Base-by-base conservation (phyloP, 2,888 invertebrate species). In the Prosopocoilus inquinatus region DNA sequence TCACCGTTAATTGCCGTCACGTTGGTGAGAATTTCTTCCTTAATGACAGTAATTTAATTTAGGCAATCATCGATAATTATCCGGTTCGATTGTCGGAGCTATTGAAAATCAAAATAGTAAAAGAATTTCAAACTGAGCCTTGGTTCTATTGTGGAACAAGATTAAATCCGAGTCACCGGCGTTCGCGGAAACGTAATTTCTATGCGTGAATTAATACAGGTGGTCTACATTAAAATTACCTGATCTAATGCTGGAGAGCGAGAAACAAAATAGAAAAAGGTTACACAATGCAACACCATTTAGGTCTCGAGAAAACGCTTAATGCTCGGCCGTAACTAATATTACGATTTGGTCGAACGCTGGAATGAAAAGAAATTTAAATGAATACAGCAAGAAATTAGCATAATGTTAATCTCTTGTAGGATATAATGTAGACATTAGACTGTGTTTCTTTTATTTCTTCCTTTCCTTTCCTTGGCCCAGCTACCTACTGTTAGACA, bases 381-480 rank as follows among this genome's bases (percentile, higher is more conserved):
- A 41, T 52, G 46, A 49, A 57, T 52, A 53, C 20, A 7, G 48
- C 45, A 45, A 38, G 44, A 47, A 57, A 57, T 54, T 53, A 54
- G 34, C 51, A 54, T 54, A 58, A 54, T 58, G 54, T 48, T 56
- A 56, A 56, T 56, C 38, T 49, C 48, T 43, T 57, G 47, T 58
- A 52, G 59, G 59, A 62, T 61, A 63, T 64, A 64, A 66, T 64
- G 64, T 64, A 64, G 64, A 64, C 64, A 64, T 66, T 64, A 64
- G 44, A 41, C 46, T 49, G 20, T 28, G 50, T 16, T 16, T 49
- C 57, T 49, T 57, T 57, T 57, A 57, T 62, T 64, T 65, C 53
- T 61, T 59, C 55, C 58, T 53, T 53, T 53, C 20, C 47, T 48
- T 41, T 48, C 52, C 47, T 50, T 47, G 16, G 47, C 34, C 32